Evolutionary conservation across 2,113 vertebrate species (phyloP).

Genomic region (Centropus bengalensis): DNA sequence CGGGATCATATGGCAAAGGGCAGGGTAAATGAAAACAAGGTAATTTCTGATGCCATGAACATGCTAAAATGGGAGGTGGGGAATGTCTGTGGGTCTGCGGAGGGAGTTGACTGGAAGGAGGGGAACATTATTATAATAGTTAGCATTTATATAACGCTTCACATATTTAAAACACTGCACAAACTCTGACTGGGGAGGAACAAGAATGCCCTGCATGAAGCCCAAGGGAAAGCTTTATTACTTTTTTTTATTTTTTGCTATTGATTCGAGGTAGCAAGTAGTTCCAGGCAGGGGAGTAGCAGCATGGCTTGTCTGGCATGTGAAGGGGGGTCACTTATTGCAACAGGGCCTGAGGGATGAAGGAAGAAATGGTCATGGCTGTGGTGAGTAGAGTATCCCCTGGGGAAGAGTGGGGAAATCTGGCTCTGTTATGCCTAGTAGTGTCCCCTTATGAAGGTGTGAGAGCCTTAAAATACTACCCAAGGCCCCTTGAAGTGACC

Average conservation of each 20-base stretch:
- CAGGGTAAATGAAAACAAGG: constrained; percentile 58
- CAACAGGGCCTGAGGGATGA: constrained; percentile 3
- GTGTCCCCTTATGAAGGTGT: background rate
- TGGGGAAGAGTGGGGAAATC: background rate
- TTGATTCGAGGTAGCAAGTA: background rate
- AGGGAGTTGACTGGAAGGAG: constrained; percentile 52
- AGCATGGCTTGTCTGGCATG: background rate
- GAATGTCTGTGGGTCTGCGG: constrained; percentile 26
- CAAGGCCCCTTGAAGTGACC: background rate
- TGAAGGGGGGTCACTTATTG: background rate
- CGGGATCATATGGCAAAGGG: constrained; percentile 67
- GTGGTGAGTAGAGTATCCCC: background rate
- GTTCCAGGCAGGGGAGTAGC: background rate
- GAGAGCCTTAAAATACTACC: background rate
- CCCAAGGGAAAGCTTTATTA: background rate
- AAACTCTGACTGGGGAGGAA: constrained; percentile 14
- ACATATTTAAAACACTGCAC: constrained; percentile 21
- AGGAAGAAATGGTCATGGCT: background rate
- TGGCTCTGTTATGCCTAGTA: background rate
- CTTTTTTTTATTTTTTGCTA: background rate
- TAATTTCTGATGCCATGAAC: constrained; percentile 47
- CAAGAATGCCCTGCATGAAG: constrained; percentile 22
- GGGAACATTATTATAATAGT: constrained; percentile 57
- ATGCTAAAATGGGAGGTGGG: constrained; percentile 53
- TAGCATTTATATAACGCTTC: constrained; percentile 53